Evolutionary conservation across 2,797 vertebrate species (phyloP).

Genomic region (Danio kyathit): DNA sequence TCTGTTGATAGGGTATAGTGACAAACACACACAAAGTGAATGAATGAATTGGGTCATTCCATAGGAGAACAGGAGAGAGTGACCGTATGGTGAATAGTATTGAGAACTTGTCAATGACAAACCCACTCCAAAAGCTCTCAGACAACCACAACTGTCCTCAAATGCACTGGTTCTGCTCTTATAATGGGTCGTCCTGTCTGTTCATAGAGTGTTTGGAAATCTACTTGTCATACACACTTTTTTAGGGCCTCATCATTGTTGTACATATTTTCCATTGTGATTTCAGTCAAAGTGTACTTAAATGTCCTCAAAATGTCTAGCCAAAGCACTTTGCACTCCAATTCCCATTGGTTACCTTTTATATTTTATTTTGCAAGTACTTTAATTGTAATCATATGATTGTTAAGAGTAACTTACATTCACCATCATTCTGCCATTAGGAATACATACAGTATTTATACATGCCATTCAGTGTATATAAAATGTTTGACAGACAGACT

Average conservation of each 20-base stretch:
- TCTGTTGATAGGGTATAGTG: conserved; percentile 79
- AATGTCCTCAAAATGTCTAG: conserved; percentile 7
- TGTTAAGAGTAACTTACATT: not conserved
- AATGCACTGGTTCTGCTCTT: not conserved
- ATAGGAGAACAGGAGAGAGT: conserved; percentile 39
- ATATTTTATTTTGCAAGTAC: not conserved
- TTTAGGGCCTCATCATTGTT: not conserved
- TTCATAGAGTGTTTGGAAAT: not conserved
- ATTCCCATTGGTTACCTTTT: not conserved
- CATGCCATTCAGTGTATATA: no score
- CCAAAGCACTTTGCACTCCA: not conserved
- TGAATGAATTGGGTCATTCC: conserved; percentile 20
- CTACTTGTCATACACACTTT: conserved; percentile 5
- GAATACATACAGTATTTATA: not conserved
- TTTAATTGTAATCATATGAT: not conserved
- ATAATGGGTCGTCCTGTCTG: not conserved
- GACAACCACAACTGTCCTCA: not conserved
- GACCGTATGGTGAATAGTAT: not conserved
- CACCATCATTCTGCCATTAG: not conserved
- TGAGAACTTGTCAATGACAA: conserved; percentile 12
- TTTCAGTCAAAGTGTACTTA: not conserved
- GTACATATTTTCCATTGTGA: not conserved
- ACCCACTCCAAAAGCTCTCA: conserved; percentile 3
- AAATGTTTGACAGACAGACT: no score
- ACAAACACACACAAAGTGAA: conserved; percentile 49